These are phyloP conservation scores for Prinia subflava DNA, from an alignment of 2,113 vertebrate species.

Conservation along the genomic window DNA sequence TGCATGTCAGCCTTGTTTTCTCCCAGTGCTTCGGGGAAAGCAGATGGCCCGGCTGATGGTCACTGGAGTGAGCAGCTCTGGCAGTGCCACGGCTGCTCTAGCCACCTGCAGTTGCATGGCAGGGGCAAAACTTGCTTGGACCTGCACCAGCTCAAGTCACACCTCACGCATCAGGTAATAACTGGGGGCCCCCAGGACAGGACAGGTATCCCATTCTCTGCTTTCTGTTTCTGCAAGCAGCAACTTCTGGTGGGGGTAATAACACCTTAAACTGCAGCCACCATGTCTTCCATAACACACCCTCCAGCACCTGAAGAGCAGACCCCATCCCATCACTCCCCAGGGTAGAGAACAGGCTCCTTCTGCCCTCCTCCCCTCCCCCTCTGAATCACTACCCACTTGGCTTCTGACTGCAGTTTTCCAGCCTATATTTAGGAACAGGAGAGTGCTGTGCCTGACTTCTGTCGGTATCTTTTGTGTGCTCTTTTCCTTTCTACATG, in stretches of 20 bases:
- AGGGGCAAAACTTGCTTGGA: background rate
- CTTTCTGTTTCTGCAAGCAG: background rate
- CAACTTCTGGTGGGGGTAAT: background rate
- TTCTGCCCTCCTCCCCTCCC: background rate
- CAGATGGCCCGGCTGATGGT: background rate
- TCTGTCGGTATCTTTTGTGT: background rate
- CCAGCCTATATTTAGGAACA: background rate
- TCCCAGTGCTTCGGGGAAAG: background rate
- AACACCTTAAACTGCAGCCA: background rate
- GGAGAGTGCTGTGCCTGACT: background rate
- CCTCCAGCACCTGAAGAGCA: background rate
- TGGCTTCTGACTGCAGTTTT: background rate
- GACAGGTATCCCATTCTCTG: background rate
- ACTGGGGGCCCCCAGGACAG: background rate
- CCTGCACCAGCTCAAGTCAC: background rate
- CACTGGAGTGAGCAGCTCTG: background rate
- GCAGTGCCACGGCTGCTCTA: background rate
- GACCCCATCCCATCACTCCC: background rate
- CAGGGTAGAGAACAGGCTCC: background rate
- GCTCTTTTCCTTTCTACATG: background rate
- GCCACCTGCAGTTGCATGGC: fast-evolving
- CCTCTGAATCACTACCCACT: background rate
- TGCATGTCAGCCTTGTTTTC: background rate
- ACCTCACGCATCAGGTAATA: background rate
- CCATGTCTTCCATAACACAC: background rate